A percentile compares a stretch with the other conserved stretches of the same genome.
Evolutionary conservation across 2,113 vertebrate species (phyloP).

Genomic region (Alethe castanea): DNA sequence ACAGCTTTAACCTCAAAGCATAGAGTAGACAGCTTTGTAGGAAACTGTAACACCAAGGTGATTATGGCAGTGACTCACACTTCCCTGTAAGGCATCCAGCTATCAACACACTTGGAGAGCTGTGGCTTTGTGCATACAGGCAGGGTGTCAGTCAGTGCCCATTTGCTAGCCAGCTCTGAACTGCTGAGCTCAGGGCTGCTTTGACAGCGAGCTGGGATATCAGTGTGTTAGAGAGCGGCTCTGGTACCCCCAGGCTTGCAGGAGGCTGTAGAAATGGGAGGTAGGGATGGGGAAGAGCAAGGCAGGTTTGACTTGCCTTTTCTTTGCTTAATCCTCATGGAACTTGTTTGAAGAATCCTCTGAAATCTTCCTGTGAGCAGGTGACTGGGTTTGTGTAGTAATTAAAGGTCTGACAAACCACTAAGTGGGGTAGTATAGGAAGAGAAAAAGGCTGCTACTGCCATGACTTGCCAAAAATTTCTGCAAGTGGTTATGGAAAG

Average conservation of each 20-base stretch:
- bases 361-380: neutral
- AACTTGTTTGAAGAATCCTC: neutral
- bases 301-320: neutral
- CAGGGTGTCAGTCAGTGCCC: constrained; percentile 28
- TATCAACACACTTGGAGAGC: constrained; percentile 31
- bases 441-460: neutral
- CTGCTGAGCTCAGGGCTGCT: neutral
- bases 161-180: neutral
- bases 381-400: neutral
- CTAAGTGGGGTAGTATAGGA: neutral
- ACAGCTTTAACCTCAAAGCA: constrained; percentile 43
- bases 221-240: neutral
- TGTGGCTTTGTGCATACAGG: neutral
- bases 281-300: neutral
- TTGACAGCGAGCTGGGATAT: neutral
- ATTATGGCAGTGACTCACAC: constrained; percentile 61
- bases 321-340: neutral
- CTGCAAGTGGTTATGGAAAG: neutral
- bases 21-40: constrained; percentile 60
- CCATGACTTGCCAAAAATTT: neutral
- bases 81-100: constrained; percentile 62
- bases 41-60: constrained; percentile 51
- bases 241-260: neutral
- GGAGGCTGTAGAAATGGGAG: neutral
- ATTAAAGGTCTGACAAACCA: neutral